These are phyloP conservation scores for Diaphora mendica DNA, from an alignment of 2,888 invertebrate genomes.

Conservation along the genomic window DNA sequence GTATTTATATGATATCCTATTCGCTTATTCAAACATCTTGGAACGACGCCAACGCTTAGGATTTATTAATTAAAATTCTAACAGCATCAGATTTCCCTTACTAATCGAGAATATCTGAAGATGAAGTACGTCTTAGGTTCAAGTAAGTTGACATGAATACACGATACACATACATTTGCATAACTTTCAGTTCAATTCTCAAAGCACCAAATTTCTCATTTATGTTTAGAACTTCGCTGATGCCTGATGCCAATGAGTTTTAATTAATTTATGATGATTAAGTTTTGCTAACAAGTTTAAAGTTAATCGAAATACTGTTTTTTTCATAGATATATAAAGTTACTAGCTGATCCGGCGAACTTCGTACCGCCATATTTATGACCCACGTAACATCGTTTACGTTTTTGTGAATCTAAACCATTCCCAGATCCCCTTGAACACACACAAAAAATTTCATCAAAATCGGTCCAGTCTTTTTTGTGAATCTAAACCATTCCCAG, in stretches of 20 bases:
- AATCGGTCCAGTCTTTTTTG: no score
- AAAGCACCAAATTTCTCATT: slow-evolving; percentile 21
- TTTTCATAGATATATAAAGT: background rate
- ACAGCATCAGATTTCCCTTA: slow-evolving; percentile 47
- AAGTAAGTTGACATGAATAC: slow-evolving; percentile 18
- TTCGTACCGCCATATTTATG: no score
- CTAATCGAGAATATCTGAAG: slow-evolving; percentile 49
- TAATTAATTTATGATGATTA: background rate
- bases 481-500: no score
- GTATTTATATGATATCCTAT: background rate
- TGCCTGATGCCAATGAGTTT: background rate
- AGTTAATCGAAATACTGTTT: background rate
- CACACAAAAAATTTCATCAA: no score
- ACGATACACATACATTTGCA: slow-evolving; percentile 46
- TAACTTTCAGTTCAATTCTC: slow-evolving; percentile 39
- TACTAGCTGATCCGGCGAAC: no score
- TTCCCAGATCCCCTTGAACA: no score
- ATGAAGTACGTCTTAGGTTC: slow-evolving; percentile 26
- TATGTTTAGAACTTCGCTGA: background rate
- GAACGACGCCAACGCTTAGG: slow-evolving; percentile 16
- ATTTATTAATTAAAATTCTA: slow-evolving; percentile 52
- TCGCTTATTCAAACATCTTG: slow-evolving; percentile 18
- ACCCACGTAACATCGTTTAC: no score
- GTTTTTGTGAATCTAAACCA: no score
- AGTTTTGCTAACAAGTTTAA: background rate